Evolutionary conservation across 2,113 vertebrate genomes (phyloP), one percentile per base, ranked within the genome.

Genomic region (Oreochromis aureus): DNA sequence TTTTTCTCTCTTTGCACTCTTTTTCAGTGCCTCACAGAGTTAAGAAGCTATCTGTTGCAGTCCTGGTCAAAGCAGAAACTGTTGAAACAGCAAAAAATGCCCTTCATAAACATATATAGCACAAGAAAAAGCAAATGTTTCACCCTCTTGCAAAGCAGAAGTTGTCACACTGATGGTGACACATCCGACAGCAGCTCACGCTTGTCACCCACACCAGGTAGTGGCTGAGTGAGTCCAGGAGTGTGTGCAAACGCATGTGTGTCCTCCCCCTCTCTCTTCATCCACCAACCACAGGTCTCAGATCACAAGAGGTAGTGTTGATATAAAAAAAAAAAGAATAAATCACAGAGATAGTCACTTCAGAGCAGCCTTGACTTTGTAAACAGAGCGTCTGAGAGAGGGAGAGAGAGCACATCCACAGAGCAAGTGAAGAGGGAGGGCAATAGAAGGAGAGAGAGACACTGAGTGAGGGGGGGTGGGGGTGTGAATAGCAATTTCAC

Each of bases 361-460:
- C 91, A 95, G 91, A 89, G 96, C 92, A 96, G 95, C 96, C 95
- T 95, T 95, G 94, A 95, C 93, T 95, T 92, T 94, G 95, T 88
- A 92, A 95, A 95, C 87, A 93, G 92, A 91, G 87, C 84, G 55
- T 88, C 91, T 94, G 92, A 86, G 86, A 82, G 92, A 84, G 80
- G 73, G 71, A 79, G 89, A 61, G 88, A 82, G 90, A 83, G 58
- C 15, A 19, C 27, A 88, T 93, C 80, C 48, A 82, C 73, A 63
- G 80, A 87, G 80, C 15, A 84, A 44, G 82, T 19, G 19, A 44
- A 81, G 86, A 88, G 89, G 55, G 92, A 93, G 91, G 84, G 82
- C 81, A 89, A 86, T 80, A 27, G 53, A 89, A 90, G 73, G 86
- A 88, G 86, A 89, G 93, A 89, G 87, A 86, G 81, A 80, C 80